Evolutionary conservation across 2,888 invertebrate genomes (phyloP).

Genomic region (Aphelenchoides bicaudatus): DNA sequence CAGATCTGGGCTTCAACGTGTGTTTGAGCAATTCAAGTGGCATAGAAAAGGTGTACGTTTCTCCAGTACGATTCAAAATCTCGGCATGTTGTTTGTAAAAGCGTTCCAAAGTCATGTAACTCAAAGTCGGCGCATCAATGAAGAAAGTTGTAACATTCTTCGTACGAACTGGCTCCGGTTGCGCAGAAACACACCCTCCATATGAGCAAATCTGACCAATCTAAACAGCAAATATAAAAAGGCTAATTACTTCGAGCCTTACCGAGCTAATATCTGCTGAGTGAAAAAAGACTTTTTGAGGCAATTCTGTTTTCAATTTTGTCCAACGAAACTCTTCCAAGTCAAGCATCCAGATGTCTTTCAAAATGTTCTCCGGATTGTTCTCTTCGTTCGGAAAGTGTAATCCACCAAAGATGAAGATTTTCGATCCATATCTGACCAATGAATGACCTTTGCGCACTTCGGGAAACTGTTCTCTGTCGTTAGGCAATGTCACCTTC

Average conservation of each 20-base stretch:
- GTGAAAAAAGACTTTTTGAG: constrained; percentile 43
- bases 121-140: too few relatives aligned
- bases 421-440: constrained; percentile 26
- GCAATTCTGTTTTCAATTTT: constrained; percentile 24
- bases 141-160: too few relatives aligned
- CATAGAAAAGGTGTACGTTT: too few relatives aligned
- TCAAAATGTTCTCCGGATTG: neutral
- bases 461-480: too few relatives aligned
- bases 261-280: constrained; percentile 38
- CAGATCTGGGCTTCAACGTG: too few relatives aligned
- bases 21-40: too few relatives aligned
- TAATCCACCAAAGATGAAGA: constrained; percentile 38
- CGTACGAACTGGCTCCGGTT: neutral
- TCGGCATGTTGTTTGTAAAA: too few relatives aligned
- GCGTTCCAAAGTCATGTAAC: too few relatives aligned
- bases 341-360: constrained; percentile 43
- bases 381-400: neutral
- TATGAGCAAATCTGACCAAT: neutral
- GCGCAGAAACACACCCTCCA: neutral
- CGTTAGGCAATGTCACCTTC: constrained; percentile 25
- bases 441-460: constrained; percentile 36
- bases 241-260: neutral
- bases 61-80: too few relatives aligned
- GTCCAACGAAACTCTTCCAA: constrained; percentile 37
- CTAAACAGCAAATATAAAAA: constrained; percentile 5